Conservation (phyloP, 2,113 vertebrate species). For the human (Homo sapiens) region GRCh38 chr2:238301501-238302000, state of each 20-base stretch:
- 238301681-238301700: not conserved
- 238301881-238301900: not conserved
- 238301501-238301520: not conserved
- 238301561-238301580: not conserved
- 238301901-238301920: not conserved
- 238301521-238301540: no score
- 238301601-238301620: not conserved
- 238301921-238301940: not conserved
- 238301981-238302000: not conserved
- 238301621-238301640: not conserved
- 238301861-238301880: not conserved
- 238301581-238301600: not conserved
- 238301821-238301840: not conserved
- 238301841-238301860: not conserved
- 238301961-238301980: not conserved
- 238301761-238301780: not conserved
- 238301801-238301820: not conserved
- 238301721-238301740: not conserved
- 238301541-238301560: not conserved
- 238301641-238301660: not conserved
- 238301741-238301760: not conserved
- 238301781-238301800: not conserved
- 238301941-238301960: not conserved
- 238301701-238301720: not conserved
- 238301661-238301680: not conserved